Evolutionary conservation across 2,113 vertebrate genomes (phyloP), one percentile per base, ranked within the genome.

Genomic region (Circaetus gallicus): DNA sequence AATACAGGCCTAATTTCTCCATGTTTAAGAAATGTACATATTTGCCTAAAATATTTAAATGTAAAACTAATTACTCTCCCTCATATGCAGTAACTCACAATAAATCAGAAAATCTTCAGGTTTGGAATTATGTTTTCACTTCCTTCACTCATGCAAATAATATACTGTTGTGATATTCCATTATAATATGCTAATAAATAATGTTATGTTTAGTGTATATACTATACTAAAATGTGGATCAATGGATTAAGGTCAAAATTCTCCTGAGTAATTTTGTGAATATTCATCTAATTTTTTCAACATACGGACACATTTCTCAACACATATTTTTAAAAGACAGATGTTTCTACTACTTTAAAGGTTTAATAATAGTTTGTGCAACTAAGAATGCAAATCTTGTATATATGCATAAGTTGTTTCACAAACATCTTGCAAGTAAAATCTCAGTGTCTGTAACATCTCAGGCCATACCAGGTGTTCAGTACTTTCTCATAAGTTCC

Each of bases 361-460:
- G 31, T 66, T 93, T 91, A 83, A 83, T 76, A 77, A 88, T 89
- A 47, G 7, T 87, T 93, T 21, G 40, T 87, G 43, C 52, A 96
- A 97, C 92, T 78, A 50, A 95, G 82, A 93, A 84, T 47, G 58
- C 72, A 83, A 70, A 49, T 94, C 94, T 95, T 94, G 29, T 78
- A 92, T 93, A 74, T 25, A 94, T 53, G 42, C 38, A 21, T 90
- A 96, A 95, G 26, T 92, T 97, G 71, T 91, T 97, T 96, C 93
- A 97, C 49, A 97, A 97, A 86, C 65, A 92, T 84, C 80, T 96
- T 94, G 71, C 32, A 94, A 90, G 22, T 53, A 95, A 93, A 86
- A 55, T 93, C 56, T 49, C 74, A 73, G 65, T 94, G 58, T 86
- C 25, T 89, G 59, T 67, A 91, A 62, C 61, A 73, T 79, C 90